These are phyloP conservation scores for Fukomys damarensis DNA, from an alignment of 2,113 vertebrate species.

Conservation along the genomic window DNA sequence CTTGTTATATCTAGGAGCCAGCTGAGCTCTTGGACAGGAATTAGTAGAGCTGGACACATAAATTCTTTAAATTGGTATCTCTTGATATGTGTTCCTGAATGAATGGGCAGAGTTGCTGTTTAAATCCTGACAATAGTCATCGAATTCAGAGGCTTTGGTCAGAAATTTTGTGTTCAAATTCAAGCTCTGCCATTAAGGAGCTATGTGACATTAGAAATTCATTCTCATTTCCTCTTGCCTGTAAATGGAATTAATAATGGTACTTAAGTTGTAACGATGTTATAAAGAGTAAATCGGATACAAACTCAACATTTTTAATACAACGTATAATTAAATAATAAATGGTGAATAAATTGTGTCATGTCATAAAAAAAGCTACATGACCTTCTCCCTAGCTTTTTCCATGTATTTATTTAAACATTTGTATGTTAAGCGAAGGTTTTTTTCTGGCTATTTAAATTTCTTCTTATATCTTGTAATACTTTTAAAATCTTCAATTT, in stretches of 20 bases:
- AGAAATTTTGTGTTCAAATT: not conserved
- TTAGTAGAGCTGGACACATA: not conserved
- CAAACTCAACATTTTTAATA: not conserved
- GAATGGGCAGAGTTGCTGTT: not conserved
- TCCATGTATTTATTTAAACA: constrained; percentile 7
- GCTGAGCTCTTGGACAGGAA: constrained; percentile 23
- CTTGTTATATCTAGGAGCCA: constrained; percentile 40
- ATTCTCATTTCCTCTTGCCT: not conserved
- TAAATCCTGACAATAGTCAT: not conserved
- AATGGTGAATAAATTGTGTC: not conserved
- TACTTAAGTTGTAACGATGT: constrained; percentile 11
- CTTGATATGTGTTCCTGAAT: constrained; percentile 30
- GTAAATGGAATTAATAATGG: not conserved
- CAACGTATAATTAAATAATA: not conserved
- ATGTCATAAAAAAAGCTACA: not conserved
- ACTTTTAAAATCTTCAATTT: not conserved
- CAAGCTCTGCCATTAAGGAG: not conserved
- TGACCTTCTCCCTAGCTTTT: not conserved
- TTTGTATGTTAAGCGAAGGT: not conserved
- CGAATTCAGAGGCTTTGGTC: not conserved
- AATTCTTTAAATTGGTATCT: constrained; percentile 53
- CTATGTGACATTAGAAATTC: constrained; percentile 17
- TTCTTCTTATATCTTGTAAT: not conserved
- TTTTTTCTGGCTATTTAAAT: not conserved
- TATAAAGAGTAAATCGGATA: constrained; percentile 13